Evolutionary conservation across 2,113 vertebrate genomes (phyloP), one percentile per base, ranked within the genome.

Genomic region (Rhynchomys soricoides): DNA sequence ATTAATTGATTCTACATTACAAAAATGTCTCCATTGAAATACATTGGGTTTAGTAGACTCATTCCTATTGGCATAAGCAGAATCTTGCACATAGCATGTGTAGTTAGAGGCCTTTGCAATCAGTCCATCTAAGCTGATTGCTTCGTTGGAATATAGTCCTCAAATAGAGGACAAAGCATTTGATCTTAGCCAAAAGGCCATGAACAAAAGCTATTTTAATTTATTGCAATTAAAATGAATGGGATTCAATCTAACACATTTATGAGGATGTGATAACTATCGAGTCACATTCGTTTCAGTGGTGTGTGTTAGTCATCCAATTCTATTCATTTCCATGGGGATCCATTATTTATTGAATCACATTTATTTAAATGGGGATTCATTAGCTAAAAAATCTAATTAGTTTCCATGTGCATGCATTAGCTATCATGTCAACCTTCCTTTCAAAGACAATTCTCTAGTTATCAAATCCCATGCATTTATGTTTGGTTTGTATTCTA

Each of bases 321-420:
- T 91, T 97, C 87, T 95, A 97, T 94, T 97, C 92, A 92, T 96
- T 98, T 98, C 96, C 96, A 95, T 97, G 86, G 97, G 93, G 98
- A 97, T 97, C 86, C 97, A 93, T 98, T 96, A 97, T 98, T 98
- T 98, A 98, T 98, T 77, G 93, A 96, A 97, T 98, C 95, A 97
- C 94, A 97, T 98, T 97, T 97, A 97, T 97, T 98, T 98, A 97
- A 97, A 98, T 97, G 96, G 97, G 97, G 96, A 98, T 98, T 97
- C 55, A 88, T 98, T 98, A 97, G 91, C 89, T 97, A 97, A 98
- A 93, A 97, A 98, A 97, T 98, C 96, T 97, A 95, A 95, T 97
- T 98, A 97, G 95, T 96, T 98, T 97, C 95, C 95, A 89, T 98
- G 95, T 96, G 96, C 95, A 97, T 88, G 95, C 83, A 95, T 97